Evolutionary conservation across 2,888 invertebrate species (phyloP), one percentile per base, ranked within the genome.

Genomic region (Ecliptopera silaceata): DNA sequence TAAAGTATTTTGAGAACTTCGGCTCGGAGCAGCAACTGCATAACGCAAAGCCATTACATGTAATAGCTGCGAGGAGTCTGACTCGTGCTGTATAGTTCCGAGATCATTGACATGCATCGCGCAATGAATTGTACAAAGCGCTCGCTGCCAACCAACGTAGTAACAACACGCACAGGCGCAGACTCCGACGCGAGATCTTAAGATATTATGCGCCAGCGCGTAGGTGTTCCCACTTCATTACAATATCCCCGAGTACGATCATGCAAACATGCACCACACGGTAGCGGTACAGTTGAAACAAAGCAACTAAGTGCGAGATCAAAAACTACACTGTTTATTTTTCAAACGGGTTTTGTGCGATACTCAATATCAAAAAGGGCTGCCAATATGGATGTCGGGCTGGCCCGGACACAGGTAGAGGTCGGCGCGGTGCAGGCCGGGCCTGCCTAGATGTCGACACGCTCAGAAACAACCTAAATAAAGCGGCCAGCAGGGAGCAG

Each of bases 401-500:
- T 20, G 47, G 54, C 17, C 42, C 39, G 56, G 53, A 63, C 64
- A 66, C 72, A 77, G 74, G 70, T 74, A 72, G 70, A 55, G 59
- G 64, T 59, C 57, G 67, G 62, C 56, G 63, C 68, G 65, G 65
- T 66, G 63, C 66, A 56, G 69, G 66, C 62, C 59, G 67, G 65
- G 61, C 65, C 64, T 69, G 69, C 70, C 55, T 57, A 60, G 69
- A 67, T 65, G 73, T 72, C 75, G 79, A 77, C 72, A 79, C 76
- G 79, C 80, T 84, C 84, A 72, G 86, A 83, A 79, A 84, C 86
- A 84, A 84, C 85, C 86, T 86, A 87, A 86, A 86, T 87, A 89
- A 87, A 89, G 82, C 86, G 71, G 79, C 80, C 79, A 81, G 78
- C 84, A 79, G 84, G 86, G 88, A 88, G 82, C 75, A 86, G 85